Percentiles rank a stretch among this genome's conserved stretches.
phyloP scores from a whole-genome alignment of 2,888 invertebrate species.

The Amiota minor region DNA sequence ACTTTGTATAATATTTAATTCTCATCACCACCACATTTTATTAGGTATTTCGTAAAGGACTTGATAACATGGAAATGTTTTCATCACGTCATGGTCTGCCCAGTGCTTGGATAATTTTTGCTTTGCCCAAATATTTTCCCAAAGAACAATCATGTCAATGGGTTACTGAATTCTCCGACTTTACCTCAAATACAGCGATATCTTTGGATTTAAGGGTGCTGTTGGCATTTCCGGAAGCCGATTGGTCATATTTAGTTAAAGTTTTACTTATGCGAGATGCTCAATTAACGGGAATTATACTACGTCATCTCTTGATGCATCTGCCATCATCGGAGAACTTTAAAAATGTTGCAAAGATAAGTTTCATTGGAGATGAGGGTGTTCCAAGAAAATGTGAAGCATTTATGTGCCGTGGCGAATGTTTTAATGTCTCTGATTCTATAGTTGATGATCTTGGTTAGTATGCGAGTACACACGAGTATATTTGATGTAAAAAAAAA shows the following conservation, averaged over 20 bases:
- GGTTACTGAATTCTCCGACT: slow-evolving; percentile 74
- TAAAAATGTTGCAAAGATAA: slow-evolving; percentile 68
- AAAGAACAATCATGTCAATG: slow-evolving; percentile 71
- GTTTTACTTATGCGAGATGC: slow-evolving; percentile 84
- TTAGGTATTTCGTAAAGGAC: slow-evolving; percentile 76
- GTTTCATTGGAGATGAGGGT: slow-evolving; percentile 68
- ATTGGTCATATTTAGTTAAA: slow-evolving; percentile 84
- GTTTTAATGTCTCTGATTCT: slow-evolving; percentile 72
- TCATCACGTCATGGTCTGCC: slow-evolving; percentile 76
- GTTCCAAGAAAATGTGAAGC: slow-evolving; percentile 76
- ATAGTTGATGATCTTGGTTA: slow-evolving; percentile 65
- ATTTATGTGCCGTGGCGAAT: slow-evolving; percentile 82
- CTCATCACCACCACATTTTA: too few relatives aligned
- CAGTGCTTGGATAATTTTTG: slow-evolving; percentile 82
- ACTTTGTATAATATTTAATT: too few relatives aligned
- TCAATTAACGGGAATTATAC: slow-evolving; percentile 77
- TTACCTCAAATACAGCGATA: slow-evolving; percentile 78
- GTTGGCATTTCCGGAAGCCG: slow-evolving; percentile 84
- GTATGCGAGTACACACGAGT: background rate
- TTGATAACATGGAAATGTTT: slow-evolving; percentile 76
- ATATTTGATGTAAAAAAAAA: background rate
- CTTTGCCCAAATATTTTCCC: slow-evolving; percentile 78
- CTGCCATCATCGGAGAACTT: slow-evolving; percentile 74
- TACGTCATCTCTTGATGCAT: slow-evolving; percentile 75
- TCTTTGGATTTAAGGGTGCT: slow-evolving; percentile 82